Evolutionary conservation across 2,113 vertebrate species (phyloP).

Genomic region (Canis aureus): DNA sequence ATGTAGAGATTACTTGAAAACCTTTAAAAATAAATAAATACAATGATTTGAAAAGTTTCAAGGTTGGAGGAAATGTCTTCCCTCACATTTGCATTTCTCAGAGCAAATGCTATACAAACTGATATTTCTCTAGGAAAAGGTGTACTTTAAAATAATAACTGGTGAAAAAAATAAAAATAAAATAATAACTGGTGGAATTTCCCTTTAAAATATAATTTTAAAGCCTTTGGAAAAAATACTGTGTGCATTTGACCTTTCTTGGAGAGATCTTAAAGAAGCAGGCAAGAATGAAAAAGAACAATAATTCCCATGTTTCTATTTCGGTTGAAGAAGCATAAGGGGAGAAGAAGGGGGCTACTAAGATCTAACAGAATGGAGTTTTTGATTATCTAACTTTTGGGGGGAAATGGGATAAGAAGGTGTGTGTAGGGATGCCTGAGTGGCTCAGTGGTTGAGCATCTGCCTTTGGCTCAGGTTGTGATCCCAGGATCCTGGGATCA

Average conservation of each 20-base stretch:
- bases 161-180: not conserved
- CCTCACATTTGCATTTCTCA: not conserved
- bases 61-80: not conserved
- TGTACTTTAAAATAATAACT: not conserved
- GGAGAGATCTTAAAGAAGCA: not conserved
- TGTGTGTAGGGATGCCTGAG: not conserved
- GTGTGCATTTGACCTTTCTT: not conserved
- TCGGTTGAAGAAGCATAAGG: not conserved
- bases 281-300: not conserved
- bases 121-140: constrained; percentile 19
- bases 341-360: not conserved
- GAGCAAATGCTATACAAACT: not conserved
- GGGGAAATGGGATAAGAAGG: not conserved
- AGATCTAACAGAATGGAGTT: not conserved
- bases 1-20: not conserved
- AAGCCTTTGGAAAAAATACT: not conserved
- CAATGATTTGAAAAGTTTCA: constrained; percentile 9
- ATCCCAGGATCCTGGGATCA: too few species aligned
- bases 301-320: not conserved
- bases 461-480: too few species aligned
- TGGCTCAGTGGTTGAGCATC: too few species aligned
- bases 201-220: not conserved
- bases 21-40: not conserved
- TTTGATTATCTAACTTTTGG: not conserved
- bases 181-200: not conserved